Evolutionary conservation across 2,113 vertebrate species (phyloP).

Genomic region (Indicator indicator): DNA sequence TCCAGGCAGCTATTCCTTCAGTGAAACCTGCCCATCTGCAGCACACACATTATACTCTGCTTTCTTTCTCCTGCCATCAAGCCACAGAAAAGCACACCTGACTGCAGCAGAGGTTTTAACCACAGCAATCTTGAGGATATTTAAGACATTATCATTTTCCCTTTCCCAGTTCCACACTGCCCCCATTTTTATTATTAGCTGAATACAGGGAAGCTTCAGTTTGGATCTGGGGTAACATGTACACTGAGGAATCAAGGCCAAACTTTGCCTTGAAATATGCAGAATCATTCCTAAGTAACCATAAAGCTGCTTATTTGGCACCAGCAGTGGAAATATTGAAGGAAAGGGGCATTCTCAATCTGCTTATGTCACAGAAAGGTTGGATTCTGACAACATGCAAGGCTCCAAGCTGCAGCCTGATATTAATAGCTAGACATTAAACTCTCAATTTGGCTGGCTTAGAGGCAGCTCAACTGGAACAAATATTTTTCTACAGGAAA

Average conservation of each 20-base stretch:
- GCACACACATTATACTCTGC: background rate
- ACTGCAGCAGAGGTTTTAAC: constrained; percentile 36
- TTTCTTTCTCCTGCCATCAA: background rate
- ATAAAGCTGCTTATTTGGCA: constrained; percentile 49
- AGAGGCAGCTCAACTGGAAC: constrained; percentile 33
- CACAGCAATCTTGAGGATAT: constrained; percentile 45
- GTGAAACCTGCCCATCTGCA: constrained; percentile 31
- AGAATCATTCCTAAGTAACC: constrained; percentile 58
- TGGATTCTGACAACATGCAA: constrained; percentile 11
- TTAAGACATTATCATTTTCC: constrained; percentile 51
- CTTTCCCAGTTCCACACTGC: constrained; percentile 24
- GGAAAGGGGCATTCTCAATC: constrained; percentile 66
- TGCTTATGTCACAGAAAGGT: constrained; percentile 52
- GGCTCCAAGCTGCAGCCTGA: constrained; percentile 61
- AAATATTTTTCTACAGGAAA: constrained; percentile 59
- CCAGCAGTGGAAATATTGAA: constrained; percentile 46
- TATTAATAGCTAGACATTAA: constrained; percentile 64
- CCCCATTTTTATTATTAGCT: constrained; percentile 34
- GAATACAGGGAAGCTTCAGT: constrained; percentile 39
- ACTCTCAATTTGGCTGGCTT: constrained; percentile 49
- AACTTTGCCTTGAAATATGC: constrained; percentile 36
- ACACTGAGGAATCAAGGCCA: constrained; percentile 27
- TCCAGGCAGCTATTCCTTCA: constrained; percentile 37
- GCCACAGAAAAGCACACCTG: constrained; percentile 29
- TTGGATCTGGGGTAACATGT: constrained; percentile 35